Evolutionary conservation across 2,113 vertebrate species (phyloP), one percentile per base, ranked within the genome.

Genomic region (Mus musculus): DNA sequence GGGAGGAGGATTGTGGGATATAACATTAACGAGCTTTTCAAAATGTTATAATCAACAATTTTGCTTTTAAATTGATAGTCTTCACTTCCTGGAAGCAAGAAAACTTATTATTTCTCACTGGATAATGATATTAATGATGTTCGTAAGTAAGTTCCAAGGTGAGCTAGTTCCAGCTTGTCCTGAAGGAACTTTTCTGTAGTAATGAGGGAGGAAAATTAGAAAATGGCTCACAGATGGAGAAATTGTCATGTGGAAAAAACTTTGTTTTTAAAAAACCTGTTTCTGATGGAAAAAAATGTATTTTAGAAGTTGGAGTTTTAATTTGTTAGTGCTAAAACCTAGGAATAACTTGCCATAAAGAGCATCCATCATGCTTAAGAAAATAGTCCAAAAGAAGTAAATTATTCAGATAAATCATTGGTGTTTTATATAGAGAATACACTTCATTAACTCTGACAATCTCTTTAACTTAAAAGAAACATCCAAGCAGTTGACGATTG

Each of bases 231-330:
- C 77, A 76, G 69, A 69, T 92, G 54, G 89, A 95, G 90, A 49
- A 96, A 82, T 94, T 93, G 81, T 33, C 39, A 81, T 73, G 77
- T 0, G 77, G 88, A 97, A 73, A 85, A 94, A 96, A 89, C 77
- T 0, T 0, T n/a, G 54, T 28, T 69, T 54, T n/a, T n/a, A n/a
- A n/a, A 49, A 59, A 84, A 89, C 17, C 75, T 77, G 14, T 88
- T 98, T 94, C 88, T 33, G 2, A 72, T 94, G 92, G 90, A 97
- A 97, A 97, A 97, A 98, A 97, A 91, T 52, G 39, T 65, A 69
- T 97, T 97, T 85, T 96, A 0, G 0, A 96, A 76, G 78, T 96
- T 93, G 93, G 65, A 9, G 8, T 89, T 96, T 14, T 59, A 92
- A 77, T 82, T 95, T 89, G 84, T 71, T 90, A 2, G 46, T 95